Evolutionary conservation across 2,113 vertebrate species (phyloP), one percentile per base, ranked within the genome.

Genomic region (Pluvialis apricaria): DNA sequence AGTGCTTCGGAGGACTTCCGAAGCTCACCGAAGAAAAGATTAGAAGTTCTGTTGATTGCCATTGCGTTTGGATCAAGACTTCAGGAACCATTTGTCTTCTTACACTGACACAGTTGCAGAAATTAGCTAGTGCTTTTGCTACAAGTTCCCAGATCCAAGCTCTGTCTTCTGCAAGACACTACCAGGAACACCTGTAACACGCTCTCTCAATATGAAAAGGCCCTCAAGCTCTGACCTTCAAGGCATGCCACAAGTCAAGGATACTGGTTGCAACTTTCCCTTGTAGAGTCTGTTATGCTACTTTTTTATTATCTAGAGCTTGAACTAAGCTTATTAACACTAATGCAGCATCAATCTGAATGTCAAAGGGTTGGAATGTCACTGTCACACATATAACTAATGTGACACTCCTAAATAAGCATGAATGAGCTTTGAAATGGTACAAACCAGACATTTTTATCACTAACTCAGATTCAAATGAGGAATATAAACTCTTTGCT

Each of bases 151-250:
- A 57, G 34, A 79, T 64, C 42, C 62, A 65, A 72, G 58, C 10
- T 72, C 36, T 57, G 15, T 32, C 28, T 18, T 34, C 83, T 54
- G 32, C 28, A 62, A 57, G 18, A 72, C 31, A 11, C 19, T 44
- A 22, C 20, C n/a, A 38, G 51, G 28, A 90, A 36, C 36, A 86
- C 3, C 3, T 42, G 10, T 9, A 73, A 54, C 4, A 19, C 8
- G 9, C 31, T 0, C 0, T 32, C 54, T 21, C 47, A 5, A 0
- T 19, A 24, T 2, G 20, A 58, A 72, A 91, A 77, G 20, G 20
- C 13, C 29, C 62, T 64, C 4, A 3, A 55, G 36, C 34, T 81
- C 81, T 82, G 66, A 34, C 40, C 28, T 52, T 70, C 93, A 55
- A 49, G 31, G 36, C 28, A 45, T 9, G 6, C 15, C 44, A 76